These are phyloP conservation scores for Neomonachus schauinslandi DNA, from an alignment of 2,113 vertebrate species.

Conservation along the genomic window DNA sequence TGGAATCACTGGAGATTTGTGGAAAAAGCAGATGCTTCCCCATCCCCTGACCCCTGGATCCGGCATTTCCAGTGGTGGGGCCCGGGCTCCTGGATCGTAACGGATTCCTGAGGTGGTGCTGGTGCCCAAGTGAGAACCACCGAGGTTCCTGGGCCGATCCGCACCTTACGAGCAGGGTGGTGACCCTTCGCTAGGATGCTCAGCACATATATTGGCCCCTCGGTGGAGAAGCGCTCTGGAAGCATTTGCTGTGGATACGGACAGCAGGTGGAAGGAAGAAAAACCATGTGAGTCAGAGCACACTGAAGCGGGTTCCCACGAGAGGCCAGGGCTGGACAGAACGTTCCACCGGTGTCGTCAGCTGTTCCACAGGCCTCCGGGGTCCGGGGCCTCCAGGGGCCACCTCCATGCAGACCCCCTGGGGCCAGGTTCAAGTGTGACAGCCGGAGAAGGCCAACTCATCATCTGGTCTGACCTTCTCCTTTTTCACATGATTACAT, in stretches of 20 bases:
- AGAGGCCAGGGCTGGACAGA: too few species aligned
- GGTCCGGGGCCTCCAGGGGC: background rate
- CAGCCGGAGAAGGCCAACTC: background rate
- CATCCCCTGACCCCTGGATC: too few species aligned
- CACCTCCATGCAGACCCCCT: accelerated
- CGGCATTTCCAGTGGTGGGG: background rate
- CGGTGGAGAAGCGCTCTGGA: accelerated
- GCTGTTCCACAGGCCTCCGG: background rate
- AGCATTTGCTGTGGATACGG: background rate
- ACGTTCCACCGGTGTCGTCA: accelerated
- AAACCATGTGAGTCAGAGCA: background rate
- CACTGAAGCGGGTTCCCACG: background rate
- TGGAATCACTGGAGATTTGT: background rate
- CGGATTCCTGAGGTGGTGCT: background rate
- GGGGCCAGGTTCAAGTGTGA: too few species aligned
- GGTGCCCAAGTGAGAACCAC: background rate
- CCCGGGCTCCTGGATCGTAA: background rate
- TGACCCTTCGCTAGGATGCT: too few species aligned
- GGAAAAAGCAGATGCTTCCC: background rate
- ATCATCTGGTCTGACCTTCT: background rate
- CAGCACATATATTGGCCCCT: accelerated
- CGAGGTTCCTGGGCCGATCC: accelerated
- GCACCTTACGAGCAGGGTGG: background rate
- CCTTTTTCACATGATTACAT: background rate
- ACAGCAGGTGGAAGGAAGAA: background rate